These are phyloP conservation scores for Magallana angulata DNA, from an alignment of 1,140 invertebrate genomes.

Conservation along the genomic window DNA sequence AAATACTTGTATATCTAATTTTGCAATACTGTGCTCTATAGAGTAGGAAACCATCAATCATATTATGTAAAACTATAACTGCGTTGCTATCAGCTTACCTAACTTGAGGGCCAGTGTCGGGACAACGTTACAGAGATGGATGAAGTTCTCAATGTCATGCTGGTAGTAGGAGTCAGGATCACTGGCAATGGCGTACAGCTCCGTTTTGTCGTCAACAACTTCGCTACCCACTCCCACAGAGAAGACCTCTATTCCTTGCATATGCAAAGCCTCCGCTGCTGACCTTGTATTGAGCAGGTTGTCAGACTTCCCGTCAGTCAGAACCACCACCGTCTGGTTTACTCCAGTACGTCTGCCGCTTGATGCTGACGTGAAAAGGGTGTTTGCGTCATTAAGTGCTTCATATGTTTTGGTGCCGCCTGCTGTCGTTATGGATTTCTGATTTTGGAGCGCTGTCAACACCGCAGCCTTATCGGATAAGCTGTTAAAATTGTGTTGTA, in stretches of 20 bases:
- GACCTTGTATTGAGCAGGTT: neutral
- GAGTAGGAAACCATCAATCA: too few relatives aligned
- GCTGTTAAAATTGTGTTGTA: constrained; percentile 36
- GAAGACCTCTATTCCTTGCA: constrained; percentile 42
- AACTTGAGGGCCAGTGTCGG: constrained; percentile 44
- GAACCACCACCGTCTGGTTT: constrained; percentile 36
- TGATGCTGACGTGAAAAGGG: neutral
- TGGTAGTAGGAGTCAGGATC: constrained; percentile 50
- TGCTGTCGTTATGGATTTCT: constrained; percentile 17
- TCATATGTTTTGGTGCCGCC: constrained; percentile 29
- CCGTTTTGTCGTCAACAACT: neutral
- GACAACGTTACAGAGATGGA: constrained; percentile 47
- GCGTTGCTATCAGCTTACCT: constrained; percentile 32
- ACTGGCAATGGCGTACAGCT: constrained; percentile 41
- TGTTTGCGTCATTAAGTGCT: constrained; percentile 1
- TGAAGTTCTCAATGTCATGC: constrained; percentile 31
- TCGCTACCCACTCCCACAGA: constrained; percentile 43
- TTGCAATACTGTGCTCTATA: too few relatives aligned
- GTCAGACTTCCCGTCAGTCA: constrained; percentile 44
- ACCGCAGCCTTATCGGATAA: neutral
- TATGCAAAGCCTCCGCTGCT: neutral
- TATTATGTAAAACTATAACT: too few relatives aligned
- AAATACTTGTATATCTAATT: too few relatives aligned
- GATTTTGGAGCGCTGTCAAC: neutral
- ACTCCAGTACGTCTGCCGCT: constrained; percentile 17